Evolutionary conservation across 2,888 invertebrate species (phyloP), one percentile per base, ranked within the genome.

Genomic region (Philhelius pedissequus): DNA sequence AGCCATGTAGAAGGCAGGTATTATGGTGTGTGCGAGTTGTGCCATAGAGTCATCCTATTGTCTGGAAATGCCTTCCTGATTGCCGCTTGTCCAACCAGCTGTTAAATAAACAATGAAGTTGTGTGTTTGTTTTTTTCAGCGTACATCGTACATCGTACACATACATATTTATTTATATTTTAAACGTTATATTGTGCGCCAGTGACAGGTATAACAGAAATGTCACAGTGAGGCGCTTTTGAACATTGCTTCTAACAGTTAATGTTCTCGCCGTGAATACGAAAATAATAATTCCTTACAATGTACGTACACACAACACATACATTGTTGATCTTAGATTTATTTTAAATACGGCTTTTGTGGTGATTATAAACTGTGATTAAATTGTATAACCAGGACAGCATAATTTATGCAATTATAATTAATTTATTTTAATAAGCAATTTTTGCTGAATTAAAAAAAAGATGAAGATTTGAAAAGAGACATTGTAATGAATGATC

Each of bases 81-180:
- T 60, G 80, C 68, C 48, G 73, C 69, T 79, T 74, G 74, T 78
- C 74, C 64, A 58, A 74, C 30, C 64, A 80, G 80, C 84, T 80
- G 84, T 66, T 80, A 76, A 75, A 75, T 75, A 80, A 84, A 80
- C 84, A 80, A 80, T 84, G 75, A 75, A 84, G 71, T 66, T 71
- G 84, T 84, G 73, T 62, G 22, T 48, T 48, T 48, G 20, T 2
- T n/a, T n/a, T n/a, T n/a, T n/a, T n/a, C 48, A 56, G 73, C 58
- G 74, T 69, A 66, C 50, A 50, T 11, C 48, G 48, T 38, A 45
- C 27, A 32, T 9, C 22, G 8, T 4, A 40, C 5, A 18, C 6
- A 9, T 45, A 20, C 15, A 32, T 27, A 27, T 48, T 60, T 60
- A 25, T 76, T 69, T 78, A 69, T 69, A 64, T 78, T 78, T 78